These are phyloP conservation scores for Parambassis ranga DNA, from an alignment of 2,797 vertebrate species.

Conservation along the genomic window DNA sequence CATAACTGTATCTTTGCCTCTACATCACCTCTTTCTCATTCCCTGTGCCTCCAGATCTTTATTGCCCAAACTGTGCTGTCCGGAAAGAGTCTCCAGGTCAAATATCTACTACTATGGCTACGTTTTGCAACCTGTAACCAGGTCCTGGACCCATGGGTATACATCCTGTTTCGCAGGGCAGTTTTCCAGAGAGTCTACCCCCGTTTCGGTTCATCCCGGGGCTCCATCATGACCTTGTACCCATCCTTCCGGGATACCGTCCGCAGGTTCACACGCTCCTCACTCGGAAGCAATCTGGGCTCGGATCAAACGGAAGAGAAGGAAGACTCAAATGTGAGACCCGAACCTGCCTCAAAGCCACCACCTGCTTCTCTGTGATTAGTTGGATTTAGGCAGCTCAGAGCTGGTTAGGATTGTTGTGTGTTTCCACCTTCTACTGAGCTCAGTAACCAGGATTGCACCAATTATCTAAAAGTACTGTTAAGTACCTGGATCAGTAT, in stretches of 20 bases:
- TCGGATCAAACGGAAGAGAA: not conserved
- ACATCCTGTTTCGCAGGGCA: constrained; percentile 91
- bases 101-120: constrained; percentile 83
- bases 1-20: too few relatives aligned
- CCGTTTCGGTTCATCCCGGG: constrained; percentile 70
- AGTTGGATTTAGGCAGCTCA: not conserved
- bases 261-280: constrained; percentile 72
- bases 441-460: not conserved
- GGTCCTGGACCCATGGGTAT: constrained; percentile 97
- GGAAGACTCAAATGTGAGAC: not conserved
- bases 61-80: constrained; percentile 83
- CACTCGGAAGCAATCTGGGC: constrained; percentile 16
- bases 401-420: too few relatives aligned
- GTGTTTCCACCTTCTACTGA: not conserved
- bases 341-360: not conserved
- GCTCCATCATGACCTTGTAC: constrained; percentile 78
- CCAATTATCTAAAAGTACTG: not conserved
- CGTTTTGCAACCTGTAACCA: constrained; percentile 96
- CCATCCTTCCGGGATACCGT: constrained; percentile 74
- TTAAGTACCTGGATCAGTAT: too few relatives aligned
- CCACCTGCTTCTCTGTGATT: constrained; percentile 3
- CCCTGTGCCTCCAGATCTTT: constrained; percentile 86
- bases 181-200: constrained; percentile 86
- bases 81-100: not conserved
- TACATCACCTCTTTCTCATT: not conserved